A percentile compares a stretch with the other conserved stretches of the same genome.
These are phyloP conservation scores for Ips typographus DNA, from an alignment of 1,140 invertebrate genomes.

Conservation along the genomic window DNA sequence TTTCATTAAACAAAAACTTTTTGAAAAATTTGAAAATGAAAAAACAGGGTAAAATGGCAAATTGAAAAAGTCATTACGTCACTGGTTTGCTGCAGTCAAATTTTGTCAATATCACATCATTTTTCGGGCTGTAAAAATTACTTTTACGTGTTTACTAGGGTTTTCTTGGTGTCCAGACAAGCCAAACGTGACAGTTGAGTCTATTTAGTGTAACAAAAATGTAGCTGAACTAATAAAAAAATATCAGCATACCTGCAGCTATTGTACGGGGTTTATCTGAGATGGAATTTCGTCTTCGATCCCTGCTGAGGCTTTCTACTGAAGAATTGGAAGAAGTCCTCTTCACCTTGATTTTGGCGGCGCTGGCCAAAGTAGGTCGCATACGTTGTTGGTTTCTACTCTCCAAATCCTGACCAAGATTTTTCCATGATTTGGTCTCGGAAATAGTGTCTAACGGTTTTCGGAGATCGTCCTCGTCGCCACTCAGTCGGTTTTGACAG, in stretches of 20 bases:
- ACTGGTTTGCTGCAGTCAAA: too few relatives aligned
- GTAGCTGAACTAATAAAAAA: too few relatives aligned
- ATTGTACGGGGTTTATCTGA: conserved; percentile 3
- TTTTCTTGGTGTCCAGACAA: too few relatives aligned
- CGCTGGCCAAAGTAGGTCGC: conserved; percentile 28
- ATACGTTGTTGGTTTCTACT: conserved; percentile 34
- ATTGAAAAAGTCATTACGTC: too few relatives aligned
- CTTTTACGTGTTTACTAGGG: too few relatives aligned
- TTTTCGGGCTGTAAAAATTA: too few relatives aligned
- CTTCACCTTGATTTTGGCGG: conserved; percentile 38
- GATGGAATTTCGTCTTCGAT: conserved; percentile 25
- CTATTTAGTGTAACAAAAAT: too few relatives aligned
- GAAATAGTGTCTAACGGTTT: conserved; percentile 53
- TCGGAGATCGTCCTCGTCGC: conserved; percentile 44
- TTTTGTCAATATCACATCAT: too few relatives aligned
- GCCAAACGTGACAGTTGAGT: too few relatives aligned
- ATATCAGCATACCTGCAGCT: neutral
- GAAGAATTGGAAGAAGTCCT: conserved; percentile 53
- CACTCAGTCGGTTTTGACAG: conserved; percentile 43
- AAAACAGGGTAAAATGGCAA: too few relatives aligned
- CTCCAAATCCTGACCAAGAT: conserved; percentile 28
- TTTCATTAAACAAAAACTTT: too few relatives aligned
- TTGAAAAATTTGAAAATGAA: too few relatives aligned
- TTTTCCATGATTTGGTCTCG: conserved; percentile 52
- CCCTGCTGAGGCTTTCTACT: conserved; percentile 50